Evolutionary conservation across 1,140 invertebrate genomes (phyloP).

Genomic region (Nasonia vitripennis): DNA sequence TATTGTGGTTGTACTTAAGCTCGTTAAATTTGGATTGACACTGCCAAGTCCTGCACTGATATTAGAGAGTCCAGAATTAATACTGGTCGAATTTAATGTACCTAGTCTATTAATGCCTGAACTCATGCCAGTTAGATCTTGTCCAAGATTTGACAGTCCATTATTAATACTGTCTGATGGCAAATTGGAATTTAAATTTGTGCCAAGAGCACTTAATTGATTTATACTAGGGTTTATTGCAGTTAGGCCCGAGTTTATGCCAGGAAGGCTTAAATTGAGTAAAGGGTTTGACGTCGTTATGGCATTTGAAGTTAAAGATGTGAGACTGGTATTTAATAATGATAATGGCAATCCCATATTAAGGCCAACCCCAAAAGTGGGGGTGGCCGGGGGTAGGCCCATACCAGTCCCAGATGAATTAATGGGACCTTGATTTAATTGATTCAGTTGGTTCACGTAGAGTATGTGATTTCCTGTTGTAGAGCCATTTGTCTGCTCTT

Average conservation of each 20-base stretch:
- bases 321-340: conserved; percentile 72
- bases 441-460: conserved; percentile 73
- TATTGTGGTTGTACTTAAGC: conserved; percentile 63
- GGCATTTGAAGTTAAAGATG: conserved; percentile 73
- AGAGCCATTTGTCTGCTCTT: conserved; percentile 71
- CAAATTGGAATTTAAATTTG: conserved; percentile 69
- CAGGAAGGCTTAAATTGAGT: conserved; percentile 72
- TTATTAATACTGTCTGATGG: conserved; percentile 73
- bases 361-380: conserved; percentile 75
- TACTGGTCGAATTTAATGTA: conserved; percentile 69
- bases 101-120: conserved; percentile 68
- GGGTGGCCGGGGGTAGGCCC: conserved; percentile 75
- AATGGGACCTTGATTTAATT: conserved; percentile 73
- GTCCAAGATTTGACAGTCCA: conserved; percentile 68
- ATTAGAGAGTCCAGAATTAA: conserved; percentile 67
- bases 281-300: conserved; percentile 74
- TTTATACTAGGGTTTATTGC: conserved; percentile 72
- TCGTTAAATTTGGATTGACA: conserved; percentile 68
- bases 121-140: conserved; percentile 71
- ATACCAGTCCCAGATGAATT: conserved; percentile 74
- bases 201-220: conserved; percentile 71
- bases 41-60: conserved; percentile 66
- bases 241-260: conserved; percentile 71
- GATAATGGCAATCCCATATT: conserved; percentile 75
- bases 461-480: conserved; percentile 74